These are phyloP conservation scores for Amphipoea oculea DNA, from an alignment of 2,888 invertebrate genomes.

Conservation along the genomic window DNA sequence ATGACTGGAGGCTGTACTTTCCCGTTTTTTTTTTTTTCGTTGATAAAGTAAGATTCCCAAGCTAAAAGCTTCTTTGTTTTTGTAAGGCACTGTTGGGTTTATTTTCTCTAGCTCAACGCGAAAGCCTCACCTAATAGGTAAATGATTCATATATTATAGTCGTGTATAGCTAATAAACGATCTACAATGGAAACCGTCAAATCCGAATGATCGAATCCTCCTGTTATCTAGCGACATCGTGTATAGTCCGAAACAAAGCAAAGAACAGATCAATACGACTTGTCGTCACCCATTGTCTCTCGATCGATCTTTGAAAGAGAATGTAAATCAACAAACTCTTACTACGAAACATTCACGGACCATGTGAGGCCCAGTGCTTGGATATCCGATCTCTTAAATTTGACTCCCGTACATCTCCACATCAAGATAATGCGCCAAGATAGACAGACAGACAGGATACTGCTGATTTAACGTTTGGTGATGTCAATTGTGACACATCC, in stretches of 20 bases:
- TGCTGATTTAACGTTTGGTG: conserved; percentile 13
- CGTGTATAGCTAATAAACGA: background rate
- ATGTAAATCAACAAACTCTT: conserved; percentile 10
- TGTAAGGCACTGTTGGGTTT: background rate
- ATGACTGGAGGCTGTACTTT: background rate
- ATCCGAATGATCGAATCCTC: background rate
- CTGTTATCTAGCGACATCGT: background rate
- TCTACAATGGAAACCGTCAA: conserved; percentile 8
- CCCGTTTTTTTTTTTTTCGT: background rate
- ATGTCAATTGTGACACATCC: conserved; percentile 14
- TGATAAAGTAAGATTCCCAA: background rate
- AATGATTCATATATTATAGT: background rate
- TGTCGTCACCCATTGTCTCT: conserved; percentile 29
- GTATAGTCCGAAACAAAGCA: background rate
- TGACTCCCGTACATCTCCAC: background rate
- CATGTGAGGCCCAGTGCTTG: background rate
- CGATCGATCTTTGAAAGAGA: background rate
- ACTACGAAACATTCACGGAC: background rate
- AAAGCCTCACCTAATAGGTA: background rate
- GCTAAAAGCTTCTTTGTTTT: background rate
- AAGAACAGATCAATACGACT: background rate
- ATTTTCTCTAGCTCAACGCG: background rate
- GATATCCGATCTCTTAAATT: background rate
- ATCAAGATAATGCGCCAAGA: background rate
- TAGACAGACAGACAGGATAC: conserved; percentile 9